phyloP scores from a whole-genome alignment of 2,797 vertebrate species.

The Darevskia mixta region DNA sequence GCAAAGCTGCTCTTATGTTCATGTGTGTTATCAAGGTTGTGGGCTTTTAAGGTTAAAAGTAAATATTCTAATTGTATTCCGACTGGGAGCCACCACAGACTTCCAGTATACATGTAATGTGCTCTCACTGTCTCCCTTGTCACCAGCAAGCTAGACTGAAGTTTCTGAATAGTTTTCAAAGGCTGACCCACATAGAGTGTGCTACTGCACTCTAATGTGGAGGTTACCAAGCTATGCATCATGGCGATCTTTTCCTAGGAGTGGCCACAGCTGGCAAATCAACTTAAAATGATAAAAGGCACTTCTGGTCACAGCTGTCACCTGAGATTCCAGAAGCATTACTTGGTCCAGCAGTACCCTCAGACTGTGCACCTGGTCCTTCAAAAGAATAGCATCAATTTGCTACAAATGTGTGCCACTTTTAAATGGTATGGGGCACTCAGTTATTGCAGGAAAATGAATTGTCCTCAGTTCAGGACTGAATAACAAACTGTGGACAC shows the following conservation, averaged over 20 bases:
- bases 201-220: neutral
- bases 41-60: neutral
- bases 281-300: neutral
- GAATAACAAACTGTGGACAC: neutral
- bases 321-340: neutral
- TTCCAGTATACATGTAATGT: neutral
- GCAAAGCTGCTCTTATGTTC: neutral
- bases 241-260: neutral
- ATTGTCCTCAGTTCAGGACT: neutral
- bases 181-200: neutral
- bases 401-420: neutral
- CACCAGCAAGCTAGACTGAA: neutral
- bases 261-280: neutral
- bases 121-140: neutral
- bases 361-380: neutral
- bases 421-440: neutral
- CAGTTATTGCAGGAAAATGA: neutral
- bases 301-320: neutral
- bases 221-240: neutral
- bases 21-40: neutral
- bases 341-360: neutral
- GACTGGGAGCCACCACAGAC: neutral
- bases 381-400: neutral
- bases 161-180: neutral
- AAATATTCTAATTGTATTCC: neutral